These are phyloP conservation scores for Epinotia ramella DNA, from an alignment of 2,888 invertebrate species.

Conservation along the genomic window DNA sequence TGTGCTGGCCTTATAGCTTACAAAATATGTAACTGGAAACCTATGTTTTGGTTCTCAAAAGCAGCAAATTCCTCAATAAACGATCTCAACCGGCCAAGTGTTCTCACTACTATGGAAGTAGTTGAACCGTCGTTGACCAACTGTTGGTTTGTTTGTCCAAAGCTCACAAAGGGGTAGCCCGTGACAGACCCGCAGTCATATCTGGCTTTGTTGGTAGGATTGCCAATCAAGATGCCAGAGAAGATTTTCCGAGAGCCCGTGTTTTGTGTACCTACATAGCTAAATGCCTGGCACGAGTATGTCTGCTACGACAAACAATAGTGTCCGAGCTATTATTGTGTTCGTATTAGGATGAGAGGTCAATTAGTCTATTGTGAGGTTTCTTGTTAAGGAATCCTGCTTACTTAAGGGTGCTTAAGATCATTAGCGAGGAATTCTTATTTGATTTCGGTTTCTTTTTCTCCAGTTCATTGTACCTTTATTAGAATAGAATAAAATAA, in stretches of 20 bases:
- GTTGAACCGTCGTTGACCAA: neutral
- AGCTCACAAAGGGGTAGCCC: neutral
- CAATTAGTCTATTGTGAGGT: neutral
- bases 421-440: neutral
- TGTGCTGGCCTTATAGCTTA: no score
- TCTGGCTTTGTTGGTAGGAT: constrained; percentile 7
- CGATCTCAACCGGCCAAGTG: neutral
- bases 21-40: no score
- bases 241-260: constrained; percentile 8
- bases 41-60: no score
- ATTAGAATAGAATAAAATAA: no score
- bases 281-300: no score
- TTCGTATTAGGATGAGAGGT: neutral
- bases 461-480: no score
- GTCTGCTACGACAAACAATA: neutral
- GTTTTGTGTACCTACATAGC: neutral
- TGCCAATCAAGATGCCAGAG: constrained; percentile 7
- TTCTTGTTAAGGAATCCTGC: neutral
- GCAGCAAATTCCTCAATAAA: no score
- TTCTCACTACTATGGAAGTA: neutral
- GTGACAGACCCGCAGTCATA: constrained; percentile 11
- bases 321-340: neutral
- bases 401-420: neutral
- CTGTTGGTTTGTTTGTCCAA: neutral
- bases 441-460: neutral